A percentile compares a stretch with the other conserved stretches of the same genome.
phyloP scores from a whole-genome alignment of 37 sponge, comb jelly and placozoan species.

The Cladorhizidae sp. region DNA sequence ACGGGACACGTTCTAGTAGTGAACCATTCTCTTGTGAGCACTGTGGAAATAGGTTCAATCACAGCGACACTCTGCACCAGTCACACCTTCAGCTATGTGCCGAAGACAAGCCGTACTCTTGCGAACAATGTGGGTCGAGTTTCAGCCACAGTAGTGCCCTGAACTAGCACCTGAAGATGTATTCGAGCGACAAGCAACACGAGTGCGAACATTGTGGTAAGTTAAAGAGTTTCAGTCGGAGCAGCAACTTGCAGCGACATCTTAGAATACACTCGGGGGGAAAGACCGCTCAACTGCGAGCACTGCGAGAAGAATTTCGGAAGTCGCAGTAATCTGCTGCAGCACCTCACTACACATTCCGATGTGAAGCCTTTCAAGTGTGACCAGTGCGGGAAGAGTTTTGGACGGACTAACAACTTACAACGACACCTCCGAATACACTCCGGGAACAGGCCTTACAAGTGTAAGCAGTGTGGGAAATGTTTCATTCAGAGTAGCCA shows the following conservation, averaged over 20 bases:
- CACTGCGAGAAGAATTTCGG: slow-evolving; percentile 24
- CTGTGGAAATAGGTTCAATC: slow-evolving; percentile 43
- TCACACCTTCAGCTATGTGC: slow-evolving; percentile 31
- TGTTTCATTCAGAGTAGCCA: slow-evolving; percentile 26
- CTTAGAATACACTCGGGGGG: slow-evolving; percentile 35
- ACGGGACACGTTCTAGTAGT: neutral
- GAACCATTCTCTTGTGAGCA: slow-evolving; percentile 22
- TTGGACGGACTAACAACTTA: slow-evolving; percentile 28
- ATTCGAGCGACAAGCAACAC: slow-evolving; percentile 31
- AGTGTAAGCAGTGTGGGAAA: slow-evolving; percentile 61
- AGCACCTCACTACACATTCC: slow-evolving; percentile 20
- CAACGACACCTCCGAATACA: slow-evolving; percentile 43
- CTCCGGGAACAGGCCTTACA: slow-evolving; percentile 57
- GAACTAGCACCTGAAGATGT: slow-evolving; percentile 19
- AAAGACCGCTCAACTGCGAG: slow-evolving; percentile 61
- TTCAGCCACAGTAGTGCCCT: slow-evolving; percentile 26
- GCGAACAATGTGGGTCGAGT: slow-evolving; percentile 14
- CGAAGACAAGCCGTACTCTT: slow-evolving; percentile 12
- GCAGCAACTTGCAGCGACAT: slow-evolving; percentile 47
- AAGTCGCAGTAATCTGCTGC: neutral
- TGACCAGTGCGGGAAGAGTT: slow-evolving; percentile 55
- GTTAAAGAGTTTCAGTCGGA: slow-evolving; percentile 47
- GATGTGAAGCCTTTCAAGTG: slow-evolving; percentile 62
- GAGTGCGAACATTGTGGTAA: slow-evolving; percentile 61
- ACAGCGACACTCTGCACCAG: slow-evolving; percentile 10